A percentile compares a stretch with the other conserved stretches of the same genome.
Evolutionary conservation across 2,797 vertebrate genomes (phyloP).

Genomic region (Streptopelia turtur): DNA sequence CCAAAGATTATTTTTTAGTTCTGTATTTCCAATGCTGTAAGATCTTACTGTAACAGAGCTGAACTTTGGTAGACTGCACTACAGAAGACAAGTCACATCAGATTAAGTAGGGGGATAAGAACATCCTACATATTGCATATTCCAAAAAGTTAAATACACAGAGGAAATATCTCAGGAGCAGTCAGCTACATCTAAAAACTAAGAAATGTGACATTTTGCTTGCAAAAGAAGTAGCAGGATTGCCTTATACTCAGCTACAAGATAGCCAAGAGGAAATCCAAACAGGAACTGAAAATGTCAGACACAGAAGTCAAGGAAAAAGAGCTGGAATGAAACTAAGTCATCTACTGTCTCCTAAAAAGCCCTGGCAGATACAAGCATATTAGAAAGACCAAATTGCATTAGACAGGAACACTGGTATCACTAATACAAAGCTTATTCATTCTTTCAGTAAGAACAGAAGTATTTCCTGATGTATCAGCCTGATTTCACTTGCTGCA

Average conservation of each 20-base stretch:
- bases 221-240: background rate
- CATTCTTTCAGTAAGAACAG: background rate
- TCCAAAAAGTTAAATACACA: background rate
- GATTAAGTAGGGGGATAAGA: background rate
- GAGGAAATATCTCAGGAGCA: background rate
- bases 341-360: background rate
- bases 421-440: background rate
- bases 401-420: no score
- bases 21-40: background rate
- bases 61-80: background rate
- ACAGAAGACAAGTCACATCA: background rate
- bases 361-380: background rate
- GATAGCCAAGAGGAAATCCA: background rate
- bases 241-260: background rate
- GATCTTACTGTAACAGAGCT: background rate
- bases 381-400: background rate
- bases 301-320: background rate
- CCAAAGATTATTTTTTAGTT: background rate
- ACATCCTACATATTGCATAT: background rate
- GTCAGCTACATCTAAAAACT: background rate
- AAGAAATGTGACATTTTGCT: background rate
- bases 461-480: background rate
- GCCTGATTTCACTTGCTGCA: background rate
- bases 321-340: background rate
- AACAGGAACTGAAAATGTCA: background rate